Evolutionary conservation across 2,797 vertebrate genomes (phyloP), one percentile per base, ranked within the genome.

Genomic region (Myiothlypis chrysogaster): DNA sequence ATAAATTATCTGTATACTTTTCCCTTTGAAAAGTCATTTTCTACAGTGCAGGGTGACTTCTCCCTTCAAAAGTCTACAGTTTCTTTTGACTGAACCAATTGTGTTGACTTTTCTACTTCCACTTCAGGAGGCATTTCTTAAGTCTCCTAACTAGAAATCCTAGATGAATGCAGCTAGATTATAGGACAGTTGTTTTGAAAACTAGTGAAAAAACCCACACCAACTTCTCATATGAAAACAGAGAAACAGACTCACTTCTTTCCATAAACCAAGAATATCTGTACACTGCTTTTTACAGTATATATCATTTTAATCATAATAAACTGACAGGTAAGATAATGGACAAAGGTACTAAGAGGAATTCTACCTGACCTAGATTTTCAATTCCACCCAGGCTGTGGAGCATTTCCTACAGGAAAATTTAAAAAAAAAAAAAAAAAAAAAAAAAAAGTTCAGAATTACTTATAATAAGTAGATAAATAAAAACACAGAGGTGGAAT

Each of bases 331-430:
- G 28, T 16, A 90, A 93, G 10, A 69, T 28, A 71, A 72, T 5
- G 8, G 23, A 49, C 14, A 66, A 13, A 47, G 13, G 20, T 61
- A 75, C 35, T 17, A 13, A 8, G 14, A 83, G 34, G 15, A 92
- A 77, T 34, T 95, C 98, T 98, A 99, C 98, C 98, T 97, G 98
- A 94, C 98, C 97, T 10, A 99, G 98, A 70, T 96, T 98, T 95
- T 90, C 90, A 76, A 98, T 97, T 44, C 99, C 98, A 80, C 98
- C 96, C 47, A 99, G 98, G 66, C 97, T 97, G 96, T 98, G 97
- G 57, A 99, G 96, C 28, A 98, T 94, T 97, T 98, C 98, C 98
- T 99, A 93, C 70, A 96, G 83, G 68, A 95, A 95, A 79, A 85
- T 68, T 68, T 0, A 6, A 5, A 35, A 14, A 39, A 5, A 17